Evolutionary conservation across 2,888 invertebrate genomes (phyloP).

Genomic region (Halocaridina rubra): DNA sequence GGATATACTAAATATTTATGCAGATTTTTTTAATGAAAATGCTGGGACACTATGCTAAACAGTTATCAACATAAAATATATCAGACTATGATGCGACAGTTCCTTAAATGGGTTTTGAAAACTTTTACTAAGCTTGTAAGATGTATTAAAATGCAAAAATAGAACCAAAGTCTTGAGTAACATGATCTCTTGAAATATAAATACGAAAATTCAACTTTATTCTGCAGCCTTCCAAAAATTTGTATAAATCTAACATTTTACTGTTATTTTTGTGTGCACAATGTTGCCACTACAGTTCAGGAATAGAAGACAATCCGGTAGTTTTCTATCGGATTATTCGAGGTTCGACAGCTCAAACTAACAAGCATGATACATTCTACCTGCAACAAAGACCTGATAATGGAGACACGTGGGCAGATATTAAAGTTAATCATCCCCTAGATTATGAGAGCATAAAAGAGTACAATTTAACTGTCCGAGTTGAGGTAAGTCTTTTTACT

Average conservation of each 20-base stretch:
- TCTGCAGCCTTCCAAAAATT: no score
- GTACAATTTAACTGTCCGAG: constrained; percentile 94
- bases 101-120: constrained; percentile 29
- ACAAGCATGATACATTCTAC: constrained; percentile 95
- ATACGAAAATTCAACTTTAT: no score
- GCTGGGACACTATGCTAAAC: no score
- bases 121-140: background rate
- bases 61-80: no score
- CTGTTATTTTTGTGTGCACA: constrained; percentile 20
- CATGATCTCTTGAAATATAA: no score
- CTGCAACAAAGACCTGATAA: constrained; percentile 93
- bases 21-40: no score
- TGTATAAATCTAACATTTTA: no score
- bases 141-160: background rate
- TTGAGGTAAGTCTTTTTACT: constrained; percentile 92
- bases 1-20: no score
- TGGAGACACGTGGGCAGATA: constrained; percentile 94
- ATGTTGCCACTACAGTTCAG: constrained; percentile 78
- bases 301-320: constrained; percentile 94
- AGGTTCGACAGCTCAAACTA: constrained; percentile 94
- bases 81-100: background rate
- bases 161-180: no score
- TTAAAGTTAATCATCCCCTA: constrained; percentile 94
- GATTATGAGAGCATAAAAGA: constrained; percentile 96
- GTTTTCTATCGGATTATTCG: constrained; percentile 96